Percentiles rank a stretch among this genome's conserved stretches.
These are phyloP conservation scores for Agrypnia vestita DNA, from an alignment of 1,140 invertebrate genomes.

Conservation along the genomic window DNA sequence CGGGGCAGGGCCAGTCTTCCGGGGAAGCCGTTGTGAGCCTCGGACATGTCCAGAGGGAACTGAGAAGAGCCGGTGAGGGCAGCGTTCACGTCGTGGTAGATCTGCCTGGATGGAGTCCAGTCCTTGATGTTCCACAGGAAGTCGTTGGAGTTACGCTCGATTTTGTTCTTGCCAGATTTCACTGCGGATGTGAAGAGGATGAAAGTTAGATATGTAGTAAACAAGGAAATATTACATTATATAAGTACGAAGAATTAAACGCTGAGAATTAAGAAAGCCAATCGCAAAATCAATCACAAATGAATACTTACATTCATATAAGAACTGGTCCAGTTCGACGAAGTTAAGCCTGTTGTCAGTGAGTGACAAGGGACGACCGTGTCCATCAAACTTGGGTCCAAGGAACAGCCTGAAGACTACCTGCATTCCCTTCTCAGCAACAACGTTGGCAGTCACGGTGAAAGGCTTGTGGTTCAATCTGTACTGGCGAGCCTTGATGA, in stretches of 20 bases:
- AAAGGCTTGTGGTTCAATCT: conserved; percentile 80
- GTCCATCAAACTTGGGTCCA: conserved; percentile 74
- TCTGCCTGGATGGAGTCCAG: conserved; percentile 64
- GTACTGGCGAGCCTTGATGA: conserved; percentile 69
- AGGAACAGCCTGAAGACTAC: conserved; percentile 74
- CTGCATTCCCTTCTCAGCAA: conserved; percentile 69
- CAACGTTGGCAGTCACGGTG: conserved; percentile 73
- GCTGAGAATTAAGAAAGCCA: conserved; percentile 29
- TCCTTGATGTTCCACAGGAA: conserved; percentile 71
- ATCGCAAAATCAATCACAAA: conserved; percentile 29
- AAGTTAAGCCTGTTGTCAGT: conserved; percentile 72
- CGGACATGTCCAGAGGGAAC: conserved; percentile 66
- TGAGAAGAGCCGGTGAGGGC: conserved; percentile 63
- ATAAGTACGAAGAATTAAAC: neutral
- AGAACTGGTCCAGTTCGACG: conserved; percentile 74
- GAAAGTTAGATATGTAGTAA: too few species aligned
- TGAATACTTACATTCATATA: conserved; percentile 65
- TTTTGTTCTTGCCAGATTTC: conserved; percentile 73
- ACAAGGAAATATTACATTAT: neutral
- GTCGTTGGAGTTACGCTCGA: conserved; percentile 73
- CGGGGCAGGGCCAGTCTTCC: conserved; percentile 76
- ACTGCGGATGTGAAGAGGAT: conserved; percentile 63
- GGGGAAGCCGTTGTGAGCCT: conserved; percentile 74
- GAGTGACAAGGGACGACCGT: conserved; percentile 69
- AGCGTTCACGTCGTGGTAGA: conserved; percentile 65